Conservation (phyloP, 2,888 invertebrate genomes). For the Rhagonycha lutea region DNA sequence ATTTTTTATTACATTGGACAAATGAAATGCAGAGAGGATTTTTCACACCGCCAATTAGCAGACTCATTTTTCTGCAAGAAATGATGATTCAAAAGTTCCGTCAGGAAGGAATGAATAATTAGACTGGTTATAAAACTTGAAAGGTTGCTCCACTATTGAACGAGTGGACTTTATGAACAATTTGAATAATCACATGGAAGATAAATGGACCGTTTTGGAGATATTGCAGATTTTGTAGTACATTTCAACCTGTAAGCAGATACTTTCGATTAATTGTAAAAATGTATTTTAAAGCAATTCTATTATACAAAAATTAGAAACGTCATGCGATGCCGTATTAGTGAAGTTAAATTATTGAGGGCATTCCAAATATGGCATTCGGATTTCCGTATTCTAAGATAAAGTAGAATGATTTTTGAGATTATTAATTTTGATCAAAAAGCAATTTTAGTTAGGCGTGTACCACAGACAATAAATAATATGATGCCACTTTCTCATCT, state of each 20-base stretch:
- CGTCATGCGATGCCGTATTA: slow-evolving; percentile 3
- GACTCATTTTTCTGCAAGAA: neutral
- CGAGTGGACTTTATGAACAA: neutral
- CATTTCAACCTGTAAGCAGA: neutral
- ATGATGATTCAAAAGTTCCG: neutral
- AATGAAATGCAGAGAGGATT: too few species aligned
- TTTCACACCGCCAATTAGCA: too few species aligned
- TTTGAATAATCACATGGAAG: too few species aligned
- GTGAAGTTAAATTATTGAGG: slow-evolving; percentile 10
- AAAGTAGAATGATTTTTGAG: neutral
- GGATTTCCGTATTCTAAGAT: neutral
- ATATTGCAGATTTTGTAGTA: neutral
- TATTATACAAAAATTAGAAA: slow-evolving; percentile 6
- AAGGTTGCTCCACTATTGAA: too few species aligned
- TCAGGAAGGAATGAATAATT: neutral
- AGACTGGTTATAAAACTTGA: too few species aligned
- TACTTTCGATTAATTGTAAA: neutral
- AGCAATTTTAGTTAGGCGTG: neutral
- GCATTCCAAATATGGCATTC: slow-evolving; percentile 4
- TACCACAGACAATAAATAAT: slow-evolving; percentile 5
- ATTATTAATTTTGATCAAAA: neutral
- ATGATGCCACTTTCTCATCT: slow-evolving; percentile 18
- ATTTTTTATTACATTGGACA: too few species aligned
- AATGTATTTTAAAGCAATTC: neutral
- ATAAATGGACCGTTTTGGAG: too few species aligned